Evolutionary conservation across 2,113 vertebrate species (phyloP), one percentile per base, ranked within the genome.

Genomic region (Lampris megalopsis): DNA sequence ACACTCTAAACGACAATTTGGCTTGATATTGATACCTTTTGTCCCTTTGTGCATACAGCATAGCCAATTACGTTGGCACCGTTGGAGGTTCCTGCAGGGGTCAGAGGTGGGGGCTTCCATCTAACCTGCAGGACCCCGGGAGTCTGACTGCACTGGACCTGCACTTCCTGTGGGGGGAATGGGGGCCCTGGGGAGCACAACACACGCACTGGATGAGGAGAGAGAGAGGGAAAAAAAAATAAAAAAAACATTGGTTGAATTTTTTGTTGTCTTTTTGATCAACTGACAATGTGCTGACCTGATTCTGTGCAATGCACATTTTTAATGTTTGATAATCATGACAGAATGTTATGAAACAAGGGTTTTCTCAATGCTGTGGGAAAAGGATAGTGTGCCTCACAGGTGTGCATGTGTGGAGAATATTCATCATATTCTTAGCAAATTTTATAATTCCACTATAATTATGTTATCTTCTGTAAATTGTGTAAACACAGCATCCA

Each of bases 31-130:
- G 85, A n/a, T 89, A 99, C 98, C 96, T 96, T 96, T 89, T 98
- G 97, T 80, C 97, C 97, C 86, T 96, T 97, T 54, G 95, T 97
- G 47, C 96, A 99, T 65, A 99, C 96, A 1, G 95, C 95, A 0
- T 98, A 99, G 79, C 98, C 98, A 0, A 97, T 96, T 41, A 99
- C 97, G 0, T 37, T 95, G 79, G 98, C 98, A 0, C 97, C 98
- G 0, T 98, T 97, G 64, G 98, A 99, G n/a, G 97, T 96, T 71
- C 98, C 97, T 0, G 94, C 89, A 24, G 95, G 81, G 0, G 96
- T 95, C 89, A 99, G 95, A 0, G 72, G 52, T 0, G 97, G 97
- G 0, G 97, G 95, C 80, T 95, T 99, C 97, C 97, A 99, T 80
- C 91, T 95, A 82, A 99, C 94, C 89, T 96, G 95, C 58, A 98